Percentiles rank a stretch among this genome's conserved stretches.
Conservation (phyloP, 2,797 vertebrate genomes). For the Huso huso region DNA sequence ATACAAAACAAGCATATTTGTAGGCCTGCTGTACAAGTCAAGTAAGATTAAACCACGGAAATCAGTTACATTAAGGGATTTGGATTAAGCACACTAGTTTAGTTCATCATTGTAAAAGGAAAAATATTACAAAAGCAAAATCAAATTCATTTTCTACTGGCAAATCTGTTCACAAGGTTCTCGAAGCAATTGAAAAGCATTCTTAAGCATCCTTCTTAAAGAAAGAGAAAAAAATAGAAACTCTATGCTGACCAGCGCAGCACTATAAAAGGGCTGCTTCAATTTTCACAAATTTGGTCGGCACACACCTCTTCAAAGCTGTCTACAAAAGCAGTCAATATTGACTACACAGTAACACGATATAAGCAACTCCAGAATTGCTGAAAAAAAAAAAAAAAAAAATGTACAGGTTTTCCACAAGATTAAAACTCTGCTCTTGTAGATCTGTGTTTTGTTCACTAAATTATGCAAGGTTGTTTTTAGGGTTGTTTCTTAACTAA, state of each 20-base stretch:
- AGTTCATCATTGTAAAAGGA: no score
- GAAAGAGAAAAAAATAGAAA: not conserved
- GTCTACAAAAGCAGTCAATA: not conserved
- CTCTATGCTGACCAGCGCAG: not conserved
- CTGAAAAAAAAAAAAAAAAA: not conserved
- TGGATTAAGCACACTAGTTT: no score
- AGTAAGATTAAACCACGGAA: no score
- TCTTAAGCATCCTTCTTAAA: slow-evolving; percentile 3
- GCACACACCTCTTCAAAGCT: not conserved
- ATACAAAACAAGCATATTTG: no score
- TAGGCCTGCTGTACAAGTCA: no score
- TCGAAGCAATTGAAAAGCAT: slow-evolving; percentile 14
- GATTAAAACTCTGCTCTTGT: not conserved
- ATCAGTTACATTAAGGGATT: no score
- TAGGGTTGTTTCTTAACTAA: not conserved
- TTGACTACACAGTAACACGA: not conserved
- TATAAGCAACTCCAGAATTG: not conserved
- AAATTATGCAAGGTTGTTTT: not conserved
- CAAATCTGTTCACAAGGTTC: slow-evolving; percentile 6
- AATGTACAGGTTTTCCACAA: not conserved
- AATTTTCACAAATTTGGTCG: not conserved
- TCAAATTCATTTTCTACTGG: slow-evolving; percentile 37
- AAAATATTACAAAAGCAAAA: no score
- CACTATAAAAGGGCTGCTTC: not conserved
- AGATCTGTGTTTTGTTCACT: not conserved